A percentile compares a stretch with the other conserved stretches of the same genome.
phyloP scores from a whole-genome alignment of 2,888 invertebrate genomes.

The Anaspis maculata region DNA sequence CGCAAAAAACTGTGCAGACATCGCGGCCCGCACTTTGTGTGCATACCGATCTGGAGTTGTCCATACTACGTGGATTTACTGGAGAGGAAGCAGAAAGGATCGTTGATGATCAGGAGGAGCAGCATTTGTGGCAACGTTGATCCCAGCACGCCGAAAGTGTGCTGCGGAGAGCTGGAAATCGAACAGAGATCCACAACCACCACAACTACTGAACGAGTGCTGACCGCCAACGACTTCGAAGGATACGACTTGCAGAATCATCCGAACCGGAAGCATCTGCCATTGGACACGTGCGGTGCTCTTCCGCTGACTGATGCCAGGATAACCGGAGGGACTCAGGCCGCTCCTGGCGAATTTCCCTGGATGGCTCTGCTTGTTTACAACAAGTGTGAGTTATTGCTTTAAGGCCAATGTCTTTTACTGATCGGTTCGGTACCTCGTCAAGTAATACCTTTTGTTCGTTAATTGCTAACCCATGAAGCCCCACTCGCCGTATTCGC shows the following conservation, averaged over 20 bases:
- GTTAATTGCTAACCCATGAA: no score
- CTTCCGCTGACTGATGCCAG: constrained; percentile 45
- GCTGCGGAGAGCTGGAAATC: background rate
- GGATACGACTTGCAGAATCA: constrained; percentile 33
- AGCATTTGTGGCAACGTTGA: background rate
- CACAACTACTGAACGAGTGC: background rate
- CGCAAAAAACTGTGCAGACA: no score
- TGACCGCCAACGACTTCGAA: constrained; percentile 1
- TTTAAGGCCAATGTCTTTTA: constrained; percentile 19
- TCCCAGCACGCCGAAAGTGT: background rate
- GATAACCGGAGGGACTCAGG: constrained; percentile 53
- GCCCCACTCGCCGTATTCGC: no score
- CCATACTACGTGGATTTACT: background rate
- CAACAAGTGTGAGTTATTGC: constrained; percentile 17
- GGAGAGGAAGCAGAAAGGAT: no score
- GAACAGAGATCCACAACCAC: background rate
- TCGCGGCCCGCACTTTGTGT: no score
- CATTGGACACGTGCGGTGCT: constrained; percentile 48
- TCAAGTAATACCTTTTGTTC: no score
- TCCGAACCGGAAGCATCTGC: constrained; percentile 37
- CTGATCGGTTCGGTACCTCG: no score
- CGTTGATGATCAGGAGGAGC: background rate
- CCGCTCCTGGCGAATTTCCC: constrained; percentile 57
- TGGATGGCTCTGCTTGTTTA: constrained; percentile 71
- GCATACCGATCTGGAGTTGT: background rate